Base-by-base conservation (phyloP, 2,888 invertebrate species). In the Chymomyza procnemis region DNA sequence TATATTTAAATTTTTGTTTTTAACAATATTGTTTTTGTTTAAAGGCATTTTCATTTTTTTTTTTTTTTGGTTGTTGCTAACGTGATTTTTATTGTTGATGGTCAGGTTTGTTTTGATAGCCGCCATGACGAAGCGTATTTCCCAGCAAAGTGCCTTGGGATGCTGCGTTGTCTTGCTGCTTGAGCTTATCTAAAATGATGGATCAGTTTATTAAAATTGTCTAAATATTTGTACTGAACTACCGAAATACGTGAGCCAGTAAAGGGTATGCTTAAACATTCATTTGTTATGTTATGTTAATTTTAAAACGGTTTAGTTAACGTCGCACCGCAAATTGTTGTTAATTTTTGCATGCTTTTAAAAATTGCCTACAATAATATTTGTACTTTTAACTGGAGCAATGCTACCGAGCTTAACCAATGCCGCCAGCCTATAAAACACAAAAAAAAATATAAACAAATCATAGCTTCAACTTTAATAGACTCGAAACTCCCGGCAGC, bases 101-200 rank as follows among this genome's bases (percentile, higher is more conserved):
- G 85, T 84, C 87, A 80, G 80, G 76, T 87, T 56, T 82, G 64
- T 73, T 87, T 73, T 79, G 74, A 84, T 77, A 82, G 82, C 59
- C 61, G 58, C 56, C 57, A 79, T 81, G 80, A 81, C 79, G 60
- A 41, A 16, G 76, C 80, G 70, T 70, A 73, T 81, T 81, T 86
- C 79, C 82, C 87, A 72, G 81, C 26, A 62, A 64, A 73, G 61
- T 65, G 77, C 59, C 67, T 66, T 41, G 34, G 34, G 34, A 41
- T 41, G 34, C 34, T 9, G 34, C 34, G 34, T 3, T 41, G 12
- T n/a, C n/a, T n/a, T 12, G 34, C 34, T 41, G 34, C 5, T 5
- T 41, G 9, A 41, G 12, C 34, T 41, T 41, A 41, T 41, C 34
- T 41, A 41, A n/a, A 41, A 41, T 41, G 34, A 41, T 41, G 12